Base-by-base conservation (phyloP, 2,888 invertebrate species). In the Drosophila pseudotakahashii region DNA sequence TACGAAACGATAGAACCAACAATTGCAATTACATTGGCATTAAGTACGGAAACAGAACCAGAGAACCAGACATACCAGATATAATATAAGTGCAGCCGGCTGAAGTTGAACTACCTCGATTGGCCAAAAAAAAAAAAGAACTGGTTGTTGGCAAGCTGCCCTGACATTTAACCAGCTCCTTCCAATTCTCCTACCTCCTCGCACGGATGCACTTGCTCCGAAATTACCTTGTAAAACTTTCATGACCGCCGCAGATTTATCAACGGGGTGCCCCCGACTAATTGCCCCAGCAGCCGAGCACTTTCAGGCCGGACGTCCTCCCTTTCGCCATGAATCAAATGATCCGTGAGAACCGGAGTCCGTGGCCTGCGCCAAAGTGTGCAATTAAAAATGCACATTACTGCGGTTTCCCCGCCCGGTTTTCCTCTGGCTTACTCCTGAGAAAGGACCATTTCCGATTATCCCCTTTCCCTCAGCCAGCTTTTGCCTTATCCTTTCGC, bases 211-310 rank as follows among this genome's bases (percentile, higher is more conserved):
- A 64, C 42, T 66, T 55, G 45, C 57, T 64, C 55, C 50, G 58
- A 72, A 83, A 78, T 83, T 80, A 73, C 81, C 74, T 86, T 83
- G 83, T 86, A 80, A 86, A 82, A 78, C 71, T 79, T 78, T 73
- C 69, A 79, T 78, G 76, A 83, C 70, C 64, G 72, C 60, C 71
- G 73, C 72, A 78, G 78, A 86, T 86, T 78, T 86, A 86, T 81
- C 81, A 76, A 61, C 73, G 70, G 61, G 64, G 69, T 47, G 54
- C 61, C 60, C 51, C 53, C 58, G 63, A 66, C 79, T 81, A 82
- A 81, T 77, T 81, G 77, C 79, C 55, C 50, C 78, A 62, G 62
- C 62, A 61, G 61, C 39, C 39, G 47, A 23, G 47, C 32, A 23
- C 34, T 48, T 41, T 34, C 32, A 37, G 64, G 44, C 54, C 51